Conservation (phyloP, 2,113 vertebrate genomes). For the Choloepus hoffmanni region DNA sequence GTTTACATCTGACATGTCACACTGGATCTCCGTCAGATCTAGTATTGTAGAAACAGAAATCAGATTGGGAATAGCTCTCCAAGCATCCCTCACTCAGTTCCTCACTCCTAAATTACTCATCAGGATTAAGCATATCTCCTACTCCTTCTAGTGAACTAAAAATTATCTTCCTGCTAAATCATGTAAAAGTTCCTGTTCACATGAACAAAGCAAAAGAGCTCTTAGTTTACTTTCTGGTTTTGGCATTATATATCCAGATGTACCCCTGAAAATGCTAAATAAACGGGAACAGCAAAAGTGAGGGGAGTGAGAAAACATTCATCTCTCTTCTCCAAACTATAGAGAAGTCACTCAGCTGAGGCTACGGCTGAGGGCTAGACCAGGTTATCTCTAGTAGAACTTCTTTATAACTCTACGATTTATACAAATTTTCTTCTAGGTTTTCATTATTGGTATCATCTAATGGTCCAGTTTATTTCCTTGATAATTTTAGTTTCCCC, state of each 20-base stretch:
- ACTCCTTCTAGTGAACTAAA: conserved; percentile 41
- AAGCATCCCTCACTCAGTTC: not conserved
- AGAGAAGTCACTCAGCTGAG: not conserved
- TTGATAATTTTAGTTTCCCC: conserved; percentile 18
- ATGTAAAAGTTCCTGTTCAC: conserved; percentile 53
- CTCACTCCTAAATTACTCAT: conserved; percentile 30
- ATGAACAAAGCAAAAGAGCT: conserved; percentile 48
- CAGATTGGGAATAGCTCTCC: conserved; percentile 31
- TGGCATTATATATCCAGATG: conserved; percentile 43
- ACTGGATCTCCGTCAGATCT: conserved; percentile 98
- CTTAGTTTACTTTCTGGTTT: conserved; percentile 47
- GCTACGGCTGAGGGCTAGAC: not conserved
- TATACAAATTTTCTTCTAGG: not conserved
- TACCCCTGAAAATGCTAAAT: conserved; percentile 39
- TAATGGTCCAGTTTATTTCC: conserved; percentile 13
- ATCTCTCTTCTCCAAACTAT: conserved; percentile 40
- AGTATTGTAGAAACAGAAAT: conserved; percentile 69
- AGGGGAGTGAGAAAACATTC: not conserved
- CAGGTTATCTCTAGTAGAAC: not conserved
- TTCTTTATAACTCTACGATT: conserved; percentile 51
- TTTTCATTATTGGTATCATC: not conserved
- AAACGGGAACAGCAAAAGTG: conserved; percentile 8
- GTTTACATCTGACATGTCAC: conserved; percentile 93
- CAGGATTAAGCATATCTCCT: conserved; percentile 38
- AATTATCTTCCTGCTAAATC: conserved; percentile 29